Evolutionary conservation across 2,797 vertebrate species (phyloP).

Genomic region (Pipistrellus pipistrellus): DNA sequence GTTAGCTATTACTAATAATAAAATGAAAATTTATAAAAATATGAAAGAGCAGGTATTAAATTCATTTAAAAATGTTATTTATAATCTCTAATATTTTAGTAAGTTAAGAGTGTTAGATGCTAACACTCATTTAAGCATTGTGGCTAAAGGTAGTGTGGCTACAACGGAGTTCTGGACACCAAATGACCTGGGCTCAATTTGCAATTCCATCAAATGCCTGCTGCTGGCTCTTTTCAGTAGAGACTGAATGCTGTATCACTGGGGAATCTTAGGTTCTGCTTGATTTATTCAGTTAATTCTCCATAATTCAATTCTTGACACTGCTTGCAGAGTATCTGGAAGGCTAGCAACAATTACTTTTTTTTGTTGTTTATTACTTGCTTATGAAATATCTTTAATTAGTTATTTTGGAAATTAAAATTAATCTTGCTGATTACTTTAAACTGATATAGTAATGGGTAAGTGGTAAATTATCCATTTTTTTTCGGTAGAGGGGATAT

Average conservation of each 20-base stretch:
- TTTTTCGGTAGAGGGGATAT: not conserved
- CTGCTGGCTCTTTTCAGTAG: not conserved
- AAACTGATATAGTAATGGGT: not conserved
- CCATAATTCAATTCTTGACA: constrained; percentile 15
- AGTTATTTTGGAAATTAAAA: constrained; percentile 34
- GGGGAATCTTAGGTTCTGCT: not conserved
- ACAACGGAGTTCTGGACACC: not conserved
- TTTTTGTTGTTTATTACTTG: not conserved
- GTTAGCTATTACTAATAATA: not conserved
- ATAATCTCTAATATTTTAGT: not conserved
- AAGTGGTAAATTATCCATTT: not conserved
- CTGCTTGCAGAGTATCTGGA: not conserved
- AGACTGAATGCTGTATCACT: not conserved
- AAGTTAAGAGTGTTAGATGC: not conserved
- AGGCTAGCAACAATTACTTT: not conserved
- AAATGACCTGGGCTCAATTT: not conserved
- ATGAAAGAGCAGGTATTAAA: not conserved
- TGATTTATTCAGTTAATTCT: constrained; percentile 25
- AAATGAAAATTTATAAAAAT: not conserved
- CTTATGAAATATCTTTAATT: not conserved
- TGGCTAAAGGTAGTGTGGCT: not conserved
- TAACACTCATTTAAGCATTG: not conserved
- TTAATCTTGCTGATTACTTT: not conserved
- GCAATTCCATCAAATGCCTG: not conserved
- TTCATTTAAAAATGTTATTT: not conserved